Evolutionary conservation across 2,113 vertebrate species (phyloP).

Genomic region (Antechinus stuartii): DNA sequence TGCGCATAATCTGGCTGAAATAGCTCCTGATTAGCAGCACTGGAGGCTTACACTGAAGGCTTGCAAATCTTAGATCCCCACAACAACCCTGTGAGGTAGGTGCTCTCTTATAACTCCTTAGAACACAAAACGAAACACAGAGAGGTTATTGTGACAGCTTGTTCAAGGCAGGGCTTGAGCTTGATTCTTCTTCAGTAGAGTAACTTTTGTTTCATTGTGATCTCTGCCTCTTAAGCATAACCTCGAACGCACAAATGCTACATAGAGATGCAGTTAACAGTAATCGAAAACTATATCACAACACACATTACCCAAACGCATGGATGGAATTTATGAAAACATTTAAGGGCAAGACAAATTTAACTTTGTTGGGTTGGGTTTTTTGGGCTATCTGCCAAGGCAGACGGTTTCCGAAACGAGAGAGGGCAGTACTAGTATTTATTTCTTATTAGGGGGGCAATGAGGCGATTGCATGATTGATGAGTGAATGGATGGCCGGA

Average conservation of each 20-base stretch:
- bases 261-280: not conserved
- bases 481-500: not conserved
- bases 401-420: not conserved
- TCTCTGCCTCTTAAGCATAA: constrained; percentile 7
- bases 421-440: not conserved
- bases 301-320: not conserved
- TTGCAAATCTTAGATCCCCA: not conserved
- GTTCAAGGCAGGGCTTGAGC: not conserved
- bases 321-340: not conserved
- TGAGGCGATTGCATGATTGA: not conserved
- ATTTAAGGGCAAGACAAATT: not conserved
- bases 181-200: not conserved
- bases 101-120: constrained; percentile 1
- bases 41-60: not conserved
- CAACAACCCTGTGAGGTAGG: constrained; percentile 5
- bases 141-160: not conserved
- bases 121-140: not conserved
- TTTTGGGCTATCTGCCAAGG: not conserved
- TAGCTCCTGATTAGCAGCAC: not conserved
- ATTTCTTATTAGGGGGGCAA: not conserved
- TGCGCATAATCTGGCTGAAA: not conserved
- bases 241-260: not conserved
- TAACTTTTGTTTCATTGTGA: not conserved
- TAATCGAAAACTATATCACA: not conserved
- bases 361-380: not conserved